These are phyloP conservation scores for Torymus aiolomorphi DNA, from an alignment of 2,888 invertebrate species.

Conservation along the genomic window DNA sequence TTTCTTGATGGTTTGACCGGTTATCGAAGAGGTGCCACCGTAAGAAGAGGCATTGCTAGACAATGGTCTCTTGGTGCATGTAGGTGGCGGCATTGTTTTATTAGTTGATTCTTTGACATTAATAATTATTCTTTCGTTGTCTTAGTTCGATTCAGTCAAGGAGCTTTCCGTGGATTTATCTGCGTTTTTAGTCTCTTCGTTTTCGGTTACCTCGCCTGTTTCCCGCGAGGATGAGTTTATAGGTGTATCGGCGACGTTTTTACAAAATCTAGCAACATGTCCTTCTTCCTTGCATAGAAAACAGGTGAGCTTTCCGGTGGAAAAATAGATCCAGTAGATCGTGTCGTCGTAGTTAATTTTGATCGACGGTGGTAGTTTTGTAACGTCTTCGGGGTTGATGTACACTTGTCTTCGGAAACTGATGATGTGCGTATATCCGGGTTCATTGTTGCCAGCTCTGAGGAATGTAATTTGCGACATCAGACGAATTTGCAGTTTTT, in stretches of 20 bases:
- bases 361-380: not conserved
- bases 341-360: not conserved
- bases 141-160: too few relatives aligned
- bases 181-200: not conserved
- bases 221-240: not conserved
- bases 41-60: too few relatives aligned
- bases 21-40: too few relatives aligned
- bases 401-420: not conserved
- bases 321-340: slow-evolving; percentile 1
- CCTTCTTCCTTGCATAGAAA: slow-evolving; percentile 4
- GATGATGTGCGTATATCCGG: not conserved
- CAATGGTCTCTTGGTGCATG: too few relatives aligned
- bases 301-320: not conserved
- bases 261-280: too few relatives aligned
- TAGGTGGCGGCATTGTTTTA: too few relatives aligned
- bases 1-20: too few relatives aligned
- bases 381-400: not conserved
- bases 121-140: too few relatives aligned
- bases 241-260: not conserved
- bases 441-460: not conserved
- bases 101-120: too few relatives aligned
- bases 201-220: not conserved
- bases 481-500: not conserved
- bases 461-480: not conserved
- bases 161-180: too few relatives aligned